phyloP scores from a whole-genome alignment of 2,888 invertebrate genomes.

The Meliscaeva auricollis region DNA sequence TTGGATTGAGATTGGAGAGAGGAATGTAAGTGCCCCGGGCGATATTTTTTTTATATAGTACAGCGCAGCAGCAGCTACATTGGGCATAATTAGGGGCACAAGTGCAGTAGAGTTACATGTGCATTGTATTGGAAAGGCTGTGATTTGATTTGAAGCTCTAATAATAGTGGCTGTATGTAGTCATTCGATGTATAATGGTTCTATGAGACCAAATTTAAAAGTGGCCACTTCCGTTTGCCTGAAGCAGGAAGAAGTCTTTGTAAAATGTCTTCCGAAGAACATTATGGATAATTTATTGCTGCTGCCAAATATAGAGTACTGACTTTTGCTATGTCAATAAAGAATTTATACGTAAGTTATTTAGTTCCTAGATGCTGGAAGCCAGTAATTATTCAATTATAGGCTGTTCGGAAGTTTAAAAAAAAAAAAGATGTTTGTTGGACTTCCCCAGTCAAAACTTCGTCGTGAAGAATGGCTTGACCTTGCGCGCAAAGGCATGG shows the following conservation, averaged over 20 bases:
- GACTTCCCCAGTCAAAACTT: no score
- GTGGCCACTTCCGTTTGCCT: slow-evolving; percentile 58
- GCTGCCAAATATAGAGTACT: no score
- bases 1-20: slow-evolving; percentile 28
- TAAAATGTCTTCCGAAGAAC: not conserved
- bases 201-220: slow-evolving; percentile 37
- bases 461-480: no score
- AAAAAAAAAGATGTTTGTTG: no score
- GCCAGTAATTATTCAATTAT: no score
- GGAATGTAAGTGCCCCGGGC: slow-evolving; percentile 62
- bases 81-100: slow-evolving; percentile 72
- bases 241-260: not conserved
- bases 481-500: no score
- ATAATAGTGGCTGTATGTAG: slow-evolving; percentile 32
- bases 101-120: slow-evolving; percentile 43
- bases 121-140: slow-evolving; percentile 29
- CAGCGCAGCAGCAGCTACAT: slow-evolving; percentile 36
- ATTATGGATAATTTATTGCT: not conserved
- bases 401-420: no score
- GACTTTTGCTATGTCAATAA: not conserved
- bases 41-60: slow-evolving; percentile 52
- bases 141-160: slow-evolving; percentile 64
- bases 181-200: slow-evolving; percentile 12
- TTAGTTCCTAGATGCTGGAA: no score
- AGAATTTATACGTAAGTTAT: no score